phyloP scores from a whole-genome alignment of 2,797 vertebrate genomes.

The Meda fulgida region DNA sequence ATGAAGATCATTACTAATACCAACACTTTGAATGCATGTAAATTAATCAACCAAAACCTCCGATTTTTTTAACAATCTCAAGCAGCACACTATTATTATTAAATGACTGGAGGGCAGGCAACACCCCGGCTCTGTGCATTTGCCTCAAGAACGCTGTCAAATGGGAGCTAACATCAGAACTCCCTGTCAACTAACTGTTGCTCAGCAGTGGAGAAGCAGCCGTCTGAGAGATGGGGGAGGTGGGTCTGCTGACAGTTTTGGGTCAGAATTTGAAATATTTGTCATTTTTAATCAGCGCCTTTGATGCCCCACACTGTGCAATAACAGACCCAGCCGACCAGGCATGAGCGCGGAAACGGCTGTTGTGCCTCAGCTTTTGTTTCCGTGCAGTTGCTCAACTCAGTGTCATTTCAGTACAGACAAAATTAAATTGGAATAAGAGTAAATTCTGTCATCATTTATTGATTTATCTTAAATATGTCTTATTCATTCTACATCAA shows the following conservation, averaged over 20 bases:
- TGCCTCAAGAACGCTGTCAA: slow-evolving; percentile 6
- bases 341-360: slow-evolving; percentile 3
- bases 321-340: slow-evolving; percentile 14
- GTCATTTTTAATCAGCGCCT: slow-evolving; percentile 52
- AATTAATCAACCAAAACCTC: neutral
- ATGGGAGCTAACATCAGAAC: slow-evolving; percentile 8
- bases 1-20: neutral
- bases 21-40: neutral
- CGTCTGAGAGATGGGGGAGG: slow-evolving; percentile 15
- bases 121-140: slow-evolving; percentile 11
- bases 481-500: neutral
- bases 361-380: slow-evolving; percentile 8
- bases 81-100: neutral
- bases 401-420: neutral
- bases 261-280: slow-evolving; percentile 51
- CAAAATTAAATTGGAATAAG: neutral
- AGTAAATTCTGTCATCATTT: neutral
- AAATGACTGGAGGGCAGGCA: neutral
- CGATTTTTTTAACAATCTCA: neutral
- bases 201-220: slow-evolving; percentile 35
- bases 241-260: slow-evolving; percentile 42
- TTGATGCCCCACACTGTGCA: slow-evolving; percentile 31
- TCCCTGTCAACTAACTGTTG: slow-evolving; percentile 33
- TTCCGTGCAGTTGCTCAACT: neutral
- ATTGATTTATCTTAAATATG: neutral